Evolutionary conservation across 2,888 invertebrate species (phyloP).

Genomic region (Drosophila helvetica): DNA sequence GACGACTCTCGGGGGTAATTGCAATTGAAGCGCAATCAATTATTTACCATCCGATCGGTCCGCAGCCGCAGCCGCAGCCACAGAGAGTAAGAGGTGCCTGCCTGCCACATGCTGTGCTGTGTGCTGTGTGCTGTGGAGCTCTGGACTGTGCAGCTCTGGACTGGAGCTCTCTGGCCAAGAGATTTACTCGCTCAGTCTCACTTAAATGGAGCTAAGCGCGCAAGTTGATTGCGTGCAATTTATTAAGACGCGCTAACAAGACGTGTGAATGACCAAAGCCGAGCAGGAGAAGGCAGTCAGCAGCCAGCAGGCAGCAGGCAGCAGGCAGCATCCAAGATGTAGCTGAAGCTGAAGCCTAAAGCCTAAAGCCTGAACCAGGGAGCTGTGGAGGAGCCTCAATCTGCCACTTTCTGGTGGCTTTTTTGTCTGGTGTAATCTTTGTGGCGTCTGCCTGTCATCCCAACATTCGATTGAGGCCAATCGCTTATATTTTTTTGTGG

Average conservation of each 20-base stretch:
- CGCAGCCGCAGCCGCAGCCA: constrained; percentile 13
- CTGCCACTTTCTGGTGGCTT: background rate
- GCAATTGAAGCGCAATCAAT: constrained; percentile 81
- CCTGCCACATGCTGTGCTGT: constrained; percentile 55
- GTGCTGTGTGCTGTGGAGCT: constrained; percentile 26
- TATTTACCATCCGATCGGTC: constrained; percentile 80
- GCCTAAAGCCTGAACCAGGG: background rate
- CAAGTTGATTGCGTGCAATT: constrained; percentile 79
- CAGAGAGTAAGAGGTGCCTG: constrained; percentile 44
- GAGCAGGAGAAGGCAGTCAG: constrained; percentile 54
- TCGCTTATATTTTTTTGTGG: background rate
- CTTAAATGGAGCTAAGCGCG: constrained; percentile 79
- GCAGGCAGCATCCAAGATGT: background rate
- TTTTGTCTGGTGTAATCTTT: background rate
- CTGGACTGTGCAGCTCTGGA: constrained; percentile 48
- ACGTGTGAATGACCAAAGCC: constrained; percentile 80
- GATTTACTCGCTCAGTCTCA: constrained; percentile 75
- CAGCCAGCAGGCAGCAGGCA: background rate
- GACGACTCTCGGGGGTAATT: constrained; percentile 63
- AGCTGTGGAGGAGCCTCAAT: background rate
- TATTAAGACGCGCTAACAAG: constrained; percentile 80
- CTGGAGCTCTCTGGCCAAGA: constrained; percentile 56
- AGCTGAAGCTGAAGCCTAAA: too few species aligned
- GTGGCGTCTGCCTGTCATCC: background rate
- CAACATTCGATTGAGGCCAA: background rate